phyloP scores from a whole-genome alignment of 2,113 vertebrate species.

The Ptyas mucosa region DNA sequence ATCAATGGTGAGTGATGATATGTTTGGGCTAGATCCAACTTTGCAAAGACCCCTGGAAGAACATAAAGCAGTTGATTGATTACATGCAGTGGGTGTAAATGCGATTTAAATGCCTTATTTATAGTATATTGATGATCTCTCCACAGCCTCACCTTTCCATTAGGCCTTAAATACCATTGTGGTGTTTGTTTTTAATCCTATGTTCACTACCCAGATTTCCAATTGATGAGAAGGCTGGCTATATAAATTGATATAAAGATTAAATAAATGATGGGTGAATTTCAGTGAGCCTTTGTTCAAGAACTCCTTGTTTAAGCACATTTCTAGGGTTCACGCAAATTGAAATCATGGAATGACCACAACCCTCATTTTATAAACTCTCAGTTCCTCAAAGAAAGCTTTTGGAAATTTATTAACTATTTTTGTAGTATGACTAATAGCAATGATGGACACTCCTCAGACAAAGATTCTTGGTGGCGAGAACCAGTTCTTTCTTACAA shows the following conservation, averaged over 20 bases:
- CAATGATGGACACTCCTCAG: background rate
- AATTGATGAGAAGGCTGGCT: background rate
- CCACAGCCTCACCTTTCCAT: background rate
- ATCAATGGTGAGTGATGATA: background rate
- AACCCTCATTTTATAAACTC: background rate
- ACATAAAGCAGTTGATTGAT: background rate
- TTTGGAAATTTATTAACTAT: background rate
- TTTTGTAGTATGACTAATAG: background rate
- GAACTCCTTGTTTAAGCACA: background rate
- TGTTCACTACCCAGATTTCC: background rate
- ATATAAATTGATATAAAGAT: background rate
- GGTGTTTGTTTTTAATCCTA: background rate
- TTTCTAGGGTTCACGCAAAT: background rate
- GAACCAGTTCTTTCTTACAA: background rate
- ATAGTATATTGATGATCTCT: background rate
- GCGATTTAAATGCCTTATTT: background rate
- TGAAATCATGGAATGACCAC: background rate
- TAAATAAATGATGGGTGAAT: background rate
- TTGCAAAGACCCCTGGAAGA: background rate
- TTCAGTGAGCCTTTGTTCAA: background rate
- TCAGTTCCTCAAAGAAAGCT: background rate
- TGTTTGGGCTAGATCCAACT: background rate
- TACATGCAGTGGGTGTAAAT: background rate
- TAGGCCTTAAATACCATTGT: background rate
- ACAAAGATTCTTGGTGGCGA: background rate